Evolutionary conservation across 2,113 vertebrate species (phyloP), one percentile per base, ranked within the genome.

Genomic region (Scatophagus argus): DNA sequence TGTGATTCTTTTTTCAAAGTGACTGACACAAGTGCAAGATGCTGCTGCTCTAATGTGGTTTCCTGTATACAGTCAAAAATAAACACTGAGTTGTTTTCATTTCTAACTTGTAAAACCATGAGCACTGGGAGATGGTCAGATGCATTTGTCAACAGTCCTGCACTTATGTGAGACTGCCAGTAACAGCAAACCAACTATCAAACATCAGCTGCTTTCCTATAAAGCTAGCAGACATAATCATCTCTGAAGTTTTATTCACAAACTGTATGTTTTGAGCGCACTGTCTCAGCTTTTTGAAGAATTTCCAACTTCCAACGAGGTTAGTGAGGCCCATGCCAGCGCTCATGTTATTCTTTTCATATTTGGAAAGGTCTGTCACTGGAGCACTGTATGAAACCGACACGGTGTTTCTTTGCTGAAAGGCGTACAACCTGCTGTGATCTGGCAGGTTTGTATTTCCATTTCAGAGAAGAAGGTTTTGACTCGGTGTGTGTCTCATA

Each of bases 261-360:
- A 16, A 31, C 44, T 25, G 44, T 27, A 11, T 38, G 21, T 55
- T 60, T 44, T 27, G 23, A 63, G 8, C 17, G n/a, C 11, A 1
- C 27, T 12, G 29, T n/a, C 17, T 31, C 32, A 31, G 31, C 16
- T 46, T 64, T 46, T 46, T 1, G 8, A n/a, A 17, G 25, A 66
- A 32, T 5, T 56, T 73, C 29, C n/a, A n/a, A n/a, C n/a, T n/a
- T n/a, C n/a, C n/a, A n/a, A n/a, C n/a, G 67, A 80, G 55, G 81
- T 86, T 52, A 69, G 25, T 7, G 2, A 56, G 65, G 47, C 64
- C 49, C 58, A 69, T 80, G 71, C 51, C 47, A 68, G 56, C 54
- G 71, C 79, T 69, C 25, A 3, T 88, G 83, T 89, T 89, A 41
- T 89, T 89, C 68, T 75, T 86, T 73, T 84, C 75, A 81, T 82